Conservation (phyloP, 2,797 vertebrate species). For the Gephyroberyx darwinii region DNA sequence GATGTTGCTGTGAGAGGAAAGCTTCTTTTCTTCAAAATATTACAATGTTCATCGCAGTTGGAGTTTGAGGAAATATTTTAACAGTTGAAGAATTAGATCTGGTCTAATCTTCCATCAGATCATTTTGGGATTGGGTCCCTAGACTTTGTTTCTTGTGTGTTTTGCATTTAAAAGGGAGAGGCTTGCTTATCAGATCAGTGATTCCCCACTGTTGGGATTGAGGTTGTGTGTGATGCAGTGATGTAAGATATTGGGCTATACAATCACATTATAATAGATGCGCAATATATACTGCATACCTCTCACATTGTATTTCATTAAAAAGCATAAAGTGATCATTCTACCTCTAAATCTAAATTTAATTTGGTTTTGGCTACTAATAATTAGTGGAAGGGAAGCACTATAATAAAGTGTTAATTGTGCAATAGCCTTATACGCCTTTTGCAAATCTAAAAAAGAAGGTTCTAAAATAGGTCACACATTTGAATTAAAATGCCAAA, state of each 20-base stretch:
- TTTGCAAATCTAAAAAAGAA: not conserved
- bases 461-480: conserved; percentile 3
- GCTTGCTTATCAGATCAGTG: not conserved
- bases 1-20: conserved; percentile 62
- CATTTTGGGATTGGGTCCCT: too few relatives aligned
- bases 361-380: conserved; percentile 24
- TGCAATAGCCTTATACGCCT: not conserved
- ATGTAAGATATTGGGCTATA: conserved; percentile 8
- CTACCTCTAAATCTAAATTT: conserved; percentile 26
- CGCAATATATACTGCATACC: not conserved
- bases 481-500: conserved; percentile 25
- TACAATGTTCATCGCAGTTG: conserved; percentile 15
- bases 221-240: not conserved
- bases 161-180: not conserved
- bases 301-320: conserved; percentile 16
- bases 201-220: conserved; percentile 11
- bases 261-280: conserved; percentile 11
- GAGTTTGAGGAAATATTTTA: conserved; percentile 8
- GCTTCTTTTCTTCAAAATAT: conserved; percentile 49
- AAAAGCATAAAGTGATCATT: conserved; percentile 9
- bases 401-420: conserved; percentile 20
- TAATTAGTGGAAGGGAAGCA: conserved; percentile 59
- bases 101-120: not conserved
- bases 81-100: not conserved
- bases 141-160: not conserved